Evolutionary conservation across 2,888 invertebrate genomes (phyloP), one percentile per base, ranked within the genome.

Genomic region (Pediacus dermestoides): DNA sequence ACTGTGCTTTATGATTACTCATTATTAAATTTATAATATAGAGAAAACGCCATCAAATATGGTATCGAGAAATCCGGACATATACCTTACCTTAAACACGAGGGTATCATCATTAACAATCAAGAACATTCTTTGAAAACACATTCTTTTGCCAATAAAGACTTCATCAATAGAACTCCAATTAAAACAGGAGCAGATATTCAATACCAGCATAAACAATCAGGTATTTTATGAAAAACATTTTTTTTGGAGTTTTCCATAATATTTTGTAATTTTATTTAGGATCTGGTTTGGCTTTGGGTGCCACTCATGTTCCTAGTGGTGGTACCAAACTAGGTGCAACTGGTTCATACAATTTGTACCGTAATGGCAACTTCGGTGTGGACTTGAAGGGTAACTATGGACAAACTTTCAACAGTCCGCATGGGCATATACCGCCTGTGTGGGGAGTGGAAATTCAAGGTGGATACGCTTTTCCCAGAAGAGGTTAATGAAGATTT

Each of bases 401-500:
- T 18, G 27, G 13, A 3, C 35, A 18, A 35, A 9, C 14, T 2
- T 27, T 35, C 18, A 27, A 27, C 4, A 16, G 18, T 12, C 35
- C 35, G 7, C 11, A 15, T 2, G 35, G 35, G 9, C 14, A 25
- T 3, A 14, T 25, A 8, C 18, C 35, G 1, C 35, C 35, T 16
- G 27, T 27, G 4, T 10, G n/a, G 6, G 35, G 35, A 28, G 35
- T 30, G 30, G 30, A 30, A 30, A 33, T 33, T 12, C 18, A 23
- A 6, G 33, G 33, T 6, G 33, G 33, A 21, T 33, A 33, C 9
- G 33, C 33, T 21, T 33, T 33, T 13, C 33, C 33, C 11, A 21
- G 13, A 23, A 7, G 13, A 33, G 9, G 21, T 7, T 18, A 18
- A 18, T 18, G 6, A 7, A n/a, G n/a, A n/a, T n/a, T n/a, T n/a